Evolutionary conservation across 2,113 vertebrate genomes (phyloP).

Genomic region (Willisornis vidua): DNA sequence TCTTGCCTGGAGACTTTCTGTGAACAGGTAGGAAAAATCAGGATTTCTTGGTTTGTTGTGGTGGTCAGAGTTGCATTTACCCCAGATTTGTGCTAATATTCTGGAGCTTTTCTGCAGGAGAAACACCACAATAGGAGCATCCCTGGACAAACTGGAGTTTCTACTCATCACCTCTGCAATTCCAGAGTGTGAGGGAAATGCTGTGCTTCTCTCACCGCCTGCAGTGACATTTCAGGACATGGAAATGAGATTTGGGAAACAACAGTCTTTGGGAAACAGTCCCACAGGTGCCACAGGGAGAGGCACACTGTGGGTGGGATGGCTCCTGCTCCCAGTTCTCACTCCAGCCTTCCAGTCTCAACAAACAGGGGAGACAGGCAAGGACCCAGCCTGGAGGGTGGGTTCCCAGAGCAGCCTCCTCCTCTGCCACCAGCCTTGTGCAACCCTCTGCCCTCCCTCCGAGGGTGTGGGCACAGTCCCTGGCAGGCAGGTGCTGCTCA

Average conservation of each 20-base stretch:
- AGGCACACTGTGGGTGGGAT: not conserved
- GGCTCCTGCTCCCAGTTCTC: not conserved
- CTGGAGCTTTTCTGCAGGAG: not conserved
- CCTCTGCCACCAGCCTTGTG: not conserved
- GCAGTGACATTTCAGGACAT: not conserved
- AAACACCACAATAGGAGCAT: not conserved
- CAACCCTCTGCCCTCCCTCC: not conserved
- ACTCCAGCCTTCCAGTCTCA: not conserved
- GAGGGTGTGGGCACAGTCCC: not conserved
- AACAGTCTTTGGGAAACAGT: not conserved
- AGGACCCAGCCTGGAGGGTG: not conserved
- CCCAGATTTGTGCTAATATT: not conserved
- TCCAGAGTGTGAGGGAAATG: rapidly evolving
- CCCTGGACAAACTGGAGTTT: not conserved
- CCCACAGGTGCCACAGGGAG: not conserved
- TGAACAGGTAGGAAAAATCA: not conserved
- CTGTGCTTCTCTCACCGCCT: not conserved
- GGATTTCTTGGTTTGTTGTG: not conserved
- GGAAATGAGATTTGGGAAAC: not conserved
- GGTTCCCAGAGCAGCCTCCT: conserved; percentile 21
- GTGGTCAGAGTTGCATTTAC: not conserved
- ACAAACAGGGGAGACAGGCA: not conserved
- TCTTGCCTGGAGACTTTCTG: not conserved
- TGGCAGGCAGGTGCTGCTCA: not conserved
- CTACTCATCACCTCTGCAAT: rapidly evolving